These are phyloP conservation scores for Cantharis lateralis DNA, from an alignment of 2,888 invertebrate species.

Conservation along the genomic window DNA sequence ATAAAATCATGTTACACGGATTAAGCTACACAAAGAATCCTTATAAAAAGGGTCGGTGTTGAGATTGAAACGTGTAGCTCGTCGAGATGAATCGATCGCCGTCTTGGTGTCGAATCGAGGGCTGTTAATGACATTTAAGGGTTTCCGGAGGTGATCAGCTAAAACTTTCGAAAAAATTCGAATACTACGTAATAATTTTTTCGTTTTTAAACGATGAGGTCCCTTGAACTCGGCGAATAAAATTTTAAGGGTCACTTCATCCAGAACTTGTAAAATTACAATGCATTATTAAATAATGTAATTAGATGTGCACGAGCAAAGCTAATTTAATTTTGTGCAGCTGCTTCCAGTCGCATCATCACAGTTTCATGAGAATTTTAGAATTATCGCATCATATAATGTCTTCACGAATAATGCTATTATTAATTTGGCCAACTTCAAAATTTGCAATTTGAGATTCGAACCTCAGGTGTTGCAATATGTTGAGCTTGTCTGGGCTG, in stretches of 20 bases:
- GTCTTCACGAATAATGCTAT: not conserved
- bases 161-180: not conserved
- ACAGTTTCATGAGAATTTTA: not conserved
- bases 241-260: not conserved
- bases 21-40: not conserved
- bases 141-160: not conserved
- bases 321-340: not conserved
- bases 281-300: not conserved
- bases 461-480: not conserved
- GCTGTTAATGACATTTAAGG: conserved; percentile 4
- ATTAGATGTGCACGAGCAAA: not conserved
- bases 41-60: conserved; percentile 9
- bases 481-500: too few species aligned
- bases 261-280: not conserved
- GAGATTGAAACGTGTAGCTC: conserved; percentile 7
- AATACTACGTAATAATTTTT: not conserved
- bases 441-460: not conserved
- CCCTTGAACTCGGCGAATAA: not conserved
- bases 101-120: conserved; percentile 5
- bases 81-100: conserved; percentile 6
- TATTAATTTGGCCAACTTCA: not conserved
- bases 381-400: not conserved
- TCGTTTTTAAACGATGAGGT: not conserved
- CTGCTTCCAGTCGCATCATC: not conserved
- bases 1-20: not conserved